Base-by-base conservation (phyloP, 2,888 invertebrate genomes). In the Mimumesa dahlbomi region DNA sequence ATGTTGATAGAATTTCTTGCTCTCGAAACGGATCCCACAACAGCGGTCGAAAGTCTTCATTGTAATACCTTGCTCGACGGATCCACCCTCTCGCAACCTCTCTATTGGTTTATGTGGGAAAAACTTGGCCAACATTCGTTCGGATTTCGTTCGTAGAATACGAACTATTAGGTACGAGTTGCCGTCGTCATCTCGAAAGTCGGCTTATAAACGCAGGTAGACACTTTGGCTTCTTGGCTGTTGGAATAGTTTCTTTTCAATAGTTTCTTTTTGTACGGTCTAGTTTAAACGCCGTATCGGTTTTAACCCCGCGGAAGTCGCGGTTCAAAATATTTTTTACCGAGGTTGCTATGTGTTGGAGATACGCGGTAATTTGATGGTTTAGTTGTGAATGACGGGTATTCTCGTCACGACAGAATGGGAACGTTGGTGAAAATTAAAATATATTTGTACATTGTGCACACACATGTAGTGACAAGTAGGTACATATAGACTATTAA, bases 141-240 rank as follows among this genome's bases (percentile, higher is more conserved):
- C 57, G 69, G 49, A 74, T 74, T 64, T 74, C 63, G 36, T 25
- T 48, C 38, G 54, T 63, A 66, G 73, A 65, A 69, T 64, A 56
- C 63, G 43, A 19, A 50, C 29, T 22, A 19, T 38, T 22, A n/a
- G n/a, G n/a, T n/a, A 45, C 42, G 34, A 46, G 38, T n/a, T 36
- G 19, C 9, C 56, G 36, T 52, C 38, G 50, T 56, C 48, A 21
- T 48, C 14, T 21, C 36, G 25, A 16, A n/a, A n/a, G n/a, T n/a
- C n/a, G n/a, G n/a, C n/a, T n/a, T n/a, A n/a, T n/a, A n/a, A n/a
- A n/a, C n/a, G n/a, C n/a, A n/a, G n/a, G n/a, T n/a, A n/a, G n/a
- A n/a, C n/a, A n/a, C n/a, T n/a, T 78, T 75, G 73, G 66, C 73
- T 78, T 78, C 45, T 73, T 64, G 67, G 56, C 64, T 53, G 45